phyloP scores from a whole-genome alignment of 2,113 vertebrate species.

The Catagonus wagneri region DNA sequence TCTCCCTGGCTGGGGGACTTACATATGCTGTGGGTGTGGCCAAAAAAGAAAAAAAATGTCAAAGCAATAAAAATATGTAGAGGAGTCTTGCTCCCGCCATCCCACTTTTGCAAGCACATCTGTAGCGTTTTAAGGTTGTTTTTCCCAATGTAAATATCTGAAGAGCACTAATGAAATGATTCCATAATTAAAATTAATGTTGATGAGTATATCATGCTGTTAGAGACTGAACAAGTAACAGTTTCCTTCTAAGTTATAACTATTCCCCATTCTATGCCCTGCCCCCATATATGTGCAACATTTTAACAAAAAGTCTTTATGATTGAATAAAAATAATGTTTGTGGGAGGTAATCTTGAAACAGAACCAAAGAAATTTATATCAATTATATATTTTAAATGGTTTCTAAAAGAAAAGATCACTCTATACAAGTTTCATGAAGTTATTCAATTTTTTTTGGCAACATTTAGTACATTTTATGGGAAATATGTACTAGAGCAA shows the following conservation, averaged over 20 bases:
- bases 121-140: neutral
- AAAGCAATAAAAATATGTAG: neutral
- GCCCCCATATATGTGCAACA: neutral
- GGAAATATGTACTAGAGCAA: neutral
- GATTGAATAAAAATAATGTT: neutral
- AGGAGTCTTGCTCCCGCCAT: neutral
- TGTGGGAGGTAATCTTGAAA: neutral
- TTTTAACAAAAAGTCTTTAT: neutral
- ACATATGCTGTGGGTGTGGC: too few species aligned
- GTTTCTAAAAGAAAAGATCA: slow-evolving; percentile 43
- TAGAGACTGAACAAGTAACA: neutral
- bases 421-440: neutral
- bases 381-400: neutral
- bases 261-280: neutral
- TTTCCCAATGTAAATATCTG: neutral
- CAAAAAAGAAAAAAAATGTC: neutral
- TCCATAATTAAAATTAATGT: neutral
- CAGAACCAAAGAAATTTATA: neutral
- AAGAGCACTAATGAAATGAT: neutral
- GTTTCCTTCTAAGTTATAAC: neutral
- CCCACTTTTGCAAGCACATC: neutral
- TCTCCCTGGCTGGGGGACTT: too few species aligned
- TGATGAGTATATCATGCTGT: neutral
- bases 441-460: too few species aligned
- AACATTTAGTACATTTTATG: neutral